Evolutionary conservation across 2,113 vertebrate species (phyloP), one percentile per base, ranked within the genome.

Genomic region (Pangasianodon gigas): DNA sequence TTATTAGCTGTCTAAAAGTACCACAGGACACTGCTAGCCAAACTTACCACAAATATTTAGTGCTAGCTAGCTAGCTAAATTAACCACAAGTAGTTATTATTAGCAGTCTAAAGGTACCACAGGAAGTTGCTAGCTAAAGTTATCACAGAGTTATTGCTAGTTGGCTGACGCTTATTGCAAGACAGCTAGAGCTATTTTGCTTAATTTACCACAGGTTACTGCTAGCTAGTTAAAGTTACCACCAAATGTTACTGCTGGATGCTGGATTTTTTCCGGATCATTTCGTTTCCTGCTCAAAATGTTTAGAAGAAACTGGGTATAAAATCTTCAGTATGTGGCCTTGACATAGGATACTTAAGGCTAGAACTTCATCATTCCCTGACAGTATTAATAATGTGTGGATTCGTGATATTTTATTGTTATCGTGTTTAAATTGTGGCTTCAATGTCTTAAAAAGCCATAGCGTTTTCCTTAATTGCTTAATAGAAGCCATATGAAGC

Each of bases 401-500:
- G 6, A 3, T 32, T 51, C 21, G n/a, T 60, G 37, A 60, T 37
- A 14, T 81, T 32, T 81, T 54, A 18, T 52, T 54, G 6, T 52
- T 32, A 81, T 7, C 1, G 54, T 84, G 16, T 84, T 41, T 75
- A 48, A 79, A 44, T 51, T 51, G 51, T 69, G 85, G 18, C 51
- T 26, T 87, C 6, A 37, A 24, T 26, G 16, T 52, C 14, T 85
- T 85, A 62, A 29, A 48, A 79, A 9, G 41, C 75, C 21, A 46
- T 9, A 26, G 9, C 1, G 8, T 79, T 79, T 46, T 24, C 56
- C 9, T 60, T 74, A 13, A 75, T 41, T 62, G 77, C 83, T 85
- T 56, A 90, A 90, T 37, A 86, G 71, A 91, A 91, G 90, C 88
- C 84, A 89, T 87, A 89, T 77, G 62, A 52, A 77, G 51, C 81